Percentiles rank a stretch among this genome's conserved stretches.
Conservation (phyloP, 2,113 vertebrate genomes). For the Sapajus apella region DNA sequence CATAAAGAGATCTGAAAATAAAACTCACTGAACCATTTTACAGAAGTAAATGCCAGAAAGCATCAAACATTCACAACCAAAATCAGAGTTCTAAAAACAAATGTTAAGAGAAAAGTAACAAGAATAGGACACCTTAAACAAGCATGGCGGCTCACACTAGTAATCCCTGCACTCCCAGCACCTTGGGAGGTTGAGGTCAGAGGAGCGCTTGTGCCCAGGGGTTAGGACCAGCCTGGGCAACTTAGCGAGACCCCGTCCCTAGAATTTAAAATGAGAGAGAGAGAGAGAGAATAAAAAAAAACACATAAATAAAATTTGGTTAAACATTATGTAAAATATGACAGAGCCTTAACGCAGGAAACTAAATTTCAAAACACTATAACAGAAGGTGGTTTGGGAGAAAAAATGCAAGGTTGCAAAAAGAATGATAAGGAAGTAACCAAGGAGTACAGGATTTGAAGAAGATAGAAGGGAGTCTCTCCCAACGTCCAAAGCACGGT, state of each 20-base stretch:
- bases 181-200: no score
- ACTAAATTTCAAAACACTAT: neutral
- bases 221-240: no score
- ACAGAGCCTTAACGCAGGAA: neutral
- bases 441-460: neutral
- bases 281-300: neutral
- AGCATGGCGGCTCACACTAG: neutral
- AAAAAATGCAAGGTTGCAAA: neutral
- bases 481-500: neutral
- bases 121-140: neutral
- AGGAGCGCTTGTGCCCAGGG: no score
- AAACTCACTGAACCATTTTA: constrained; percentile 31
- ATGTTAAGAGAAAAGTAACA: neutral
- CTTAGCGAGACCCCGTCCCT: no score
- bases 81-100: neutral
- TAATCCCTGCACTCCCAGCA: no score
- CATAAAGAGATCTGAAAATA: neutral
- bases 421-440: neutral
- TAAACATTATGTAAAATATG: neutral
- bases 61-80: neutral
- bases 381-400: accelerated
- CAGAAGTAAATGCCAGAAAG: neutral
- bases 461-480: neutral
- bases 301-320: neutral
- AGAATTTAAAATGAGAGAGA: no score